phyloP scores from a whole-genome alignment of 2,888 invertebrate species.

The Scrobipalpa atriplicella region DNA sequence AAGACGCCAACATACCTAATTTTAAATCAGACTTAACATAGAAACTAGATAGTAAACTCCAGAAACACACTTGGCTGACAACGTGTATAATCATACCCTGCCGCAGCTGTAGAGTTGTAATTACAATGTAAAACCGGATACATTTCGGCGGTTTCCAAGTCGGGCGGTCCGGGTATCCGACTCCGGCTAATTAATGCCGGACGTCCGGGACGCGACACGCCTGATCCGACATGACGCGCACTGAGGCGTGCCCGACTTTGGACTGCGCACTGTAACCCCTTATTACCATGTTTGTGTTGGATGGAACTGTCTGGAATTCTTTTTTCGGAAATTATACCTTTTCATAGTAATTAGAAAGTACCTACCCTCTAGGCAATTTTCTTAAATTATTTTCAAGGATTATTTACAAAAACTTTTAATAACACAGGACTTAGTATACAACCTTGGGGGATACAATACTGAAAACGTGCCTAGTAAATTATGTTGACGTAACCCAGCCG shows the following conservation, averaged over 20 bases:
- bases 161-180: conserved; percentile 2
- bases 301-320: not conserved
- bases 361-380: not conserved
- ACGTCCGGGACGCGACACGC: conserved; percentile 27
- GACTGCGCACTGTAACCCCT: not conserved
- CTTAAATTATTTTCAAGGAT: not conserved
- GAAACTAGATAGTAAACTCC: not conserved
- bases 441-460: not conserved
- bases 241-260: not conserved
- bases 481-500: not conserved
- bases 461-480: not conserved
- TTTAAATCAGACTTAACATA: not conserved
- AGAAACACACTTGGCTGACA: not conserved
- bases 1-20: no score
- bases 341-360: not conserved
- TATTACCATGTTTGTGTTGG: conserved; percentile 6
- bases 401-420: not conserved
- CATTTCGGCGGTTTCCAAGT: conserved; percentile 16
- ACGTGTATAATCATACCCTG: not conserved
- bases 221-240: conserved; percentile 14
- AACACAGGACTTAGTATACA: not conserved
- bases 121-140: conserved; percentile 19
- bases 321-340: not conserved
- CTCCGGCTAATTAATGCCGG: conserved; percentile 30
- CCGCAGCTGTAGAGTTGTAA: not conserved